Conservation (phyloP, 1,140 invertebrate species). For the Calycopis cecrops region DNA sequence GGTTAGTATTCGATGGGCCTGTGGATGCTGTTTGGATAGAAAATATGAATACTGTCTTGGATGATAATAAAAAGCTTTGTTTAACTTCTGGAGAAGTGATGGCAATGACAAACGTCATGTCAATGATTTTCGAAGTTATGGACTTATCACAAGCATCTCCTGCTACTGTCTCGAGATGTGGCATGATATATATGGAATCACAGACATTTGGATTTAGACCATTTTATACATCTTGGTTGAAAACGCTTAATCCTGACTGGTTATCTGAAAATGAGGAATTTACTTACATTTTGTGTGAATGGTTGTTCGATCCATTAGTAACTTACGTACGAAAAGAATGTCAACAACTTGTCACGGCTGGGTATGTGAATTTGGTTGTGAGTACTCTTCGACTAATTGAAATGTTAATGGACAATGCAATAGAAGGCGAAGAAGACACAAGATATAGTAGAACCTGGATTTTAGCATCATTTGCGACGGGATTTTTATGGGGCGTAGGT, state of each 20-base stretch:
- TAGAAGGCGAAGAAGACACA: constrained; percentile 79
- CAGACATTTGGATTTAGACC: constrained; percentile 81
- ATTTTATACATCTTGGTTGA: constrained; percentile 86
- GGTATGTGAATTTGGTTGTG: constrained; percentile 83
- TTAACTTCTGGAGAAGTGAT: constrained; percentile 93
- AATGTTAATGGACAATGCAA: constrained; percentile 84
- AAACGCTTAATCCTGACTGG: constrained; percentile 79
- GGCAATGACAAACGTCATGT: constrained; percentile 89
- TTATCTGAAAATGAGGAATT: constrained; percentile 77
- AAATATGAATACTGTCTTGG: constrained; percentile 95
- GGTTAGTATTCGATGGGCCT: constrained; percentile 93
- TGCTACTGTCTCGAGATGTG: constrained; percentile 94
- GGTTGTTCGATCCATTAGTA: constrained; percentile 83
- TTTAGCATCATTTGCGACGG: constrained; percentile 85
- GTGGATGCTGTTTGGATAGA: constrained; percentile 97
- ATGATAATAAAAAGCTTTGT: constrained; percentile 96
- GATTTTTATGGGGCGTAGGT: constrained; percentile 88
- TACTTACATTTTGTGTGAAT: constrained; percentile 82
- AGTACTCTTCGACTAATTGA: constrained; percentile 85
- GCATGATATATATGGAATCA: constrained; percentile 96
- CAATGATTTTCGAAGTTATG: constrained; percentile 96
- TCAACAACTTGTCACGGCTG: constrained; percentile 80
- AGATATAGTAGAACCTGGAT: constrained; percentile 82
- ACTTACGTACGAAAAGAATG: constrained; percentile 82
- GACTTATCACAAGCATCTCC: constrained; percentile 91